Evolutionary conservation across 2,888 invertebrate genomes (phyloP), one percentile per base, ranked within the genome.

Genomic region (Coleophora flavipennella): DNA sequence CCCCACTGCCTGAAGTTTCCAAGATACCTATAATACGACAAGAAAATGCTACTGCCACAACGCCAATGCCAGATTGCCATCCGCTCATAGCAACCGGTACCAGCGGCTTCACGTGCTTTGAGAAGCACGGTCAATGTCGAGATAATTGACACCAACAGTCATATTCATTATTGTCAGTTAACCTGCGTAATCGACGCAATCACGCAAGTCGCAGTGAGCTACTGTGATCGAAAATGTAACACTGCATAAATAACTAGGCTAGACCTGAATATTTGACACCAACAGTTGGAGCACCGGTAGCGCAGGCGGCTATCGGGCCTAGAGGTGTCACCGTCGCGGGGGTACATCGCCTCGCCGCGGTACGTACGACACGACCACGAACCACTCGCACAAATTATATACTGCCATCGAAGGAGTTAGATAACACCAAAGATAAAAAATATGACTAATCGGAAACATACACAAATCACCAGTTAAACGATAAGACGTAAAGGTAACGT

Each of bases 391-490:
- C 20, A 20, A 20, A 3, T 20, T 4, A 20, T 20, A 20, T 31
- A 38, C 48, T 67, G 65, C 62, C 62, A 48, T 47, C 48, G 39
- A 53, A 66, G 57, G 57, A 60, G 55, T 59, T 54, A 64, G 67
- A 71, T 73, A 74, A 68, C 45, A 50, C 45, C 41, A 54, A 61
- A 65, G 77, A 77, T 77, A 78, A 71, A 78, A 71, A 56, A 60
- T 43, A 64, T 74, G 70, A 75, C 66, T 72, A 71, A 75, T 54
- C 53, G 53, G 57, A 59, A 59, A 59, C 53, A 38, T 46, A 54
- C 41, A 49, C 52, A 50, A 58, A 56, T 49, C 48, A 49, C 45
- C 52, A 43, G 38, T 26, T 41, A 39, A 50, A 45, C 52, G 45
- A 46, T 13, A 41, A 26, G 40, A 20, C 20, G 6, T 20, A 20